Percentiles rank a stretch among this genome's conserved stretches.
These are phyloP conservation scores for Dromaius novaehollandiae DNA, from an alignment of 2,113 vertebrate species.

Conservation along the genomic window DNA sequence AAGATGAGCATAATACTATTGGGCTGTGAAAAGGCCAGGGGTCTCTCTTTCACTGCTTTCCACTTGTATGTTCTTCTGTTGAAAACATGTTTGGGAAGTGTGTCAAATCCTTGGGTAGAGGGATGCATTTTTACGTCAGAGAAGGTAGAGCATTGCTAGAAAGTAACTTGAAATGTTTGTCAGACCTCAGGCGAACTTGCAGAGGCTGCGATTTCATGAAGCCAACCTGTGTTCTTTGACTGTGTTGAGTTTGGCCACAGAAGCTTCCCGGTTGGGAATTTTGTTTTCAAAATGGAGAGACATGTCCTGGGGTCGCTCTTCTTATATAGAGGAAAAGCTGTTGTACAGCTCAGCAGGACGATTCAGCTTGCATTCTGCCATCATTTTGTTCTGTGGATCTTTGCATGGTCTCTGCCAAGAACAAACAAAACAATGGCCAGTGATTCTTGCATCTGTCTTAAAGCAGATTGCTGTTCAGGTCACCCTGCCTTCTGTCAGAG, in stretches of 20 bases:
- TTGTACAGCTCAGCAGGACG: not conserved
- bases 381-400: not conserved
- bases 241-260: not conserved
- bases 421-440: not conserved
- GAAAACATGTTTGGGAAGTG: not conserved
- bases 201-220: not conserved
- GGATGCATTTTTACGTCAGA: not conserved
- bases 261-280: not conserved
- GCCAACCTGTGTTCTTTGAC: not conserved
- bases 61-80: not conserved
- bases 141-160: rapidly evolving
- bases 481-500: not conserved
- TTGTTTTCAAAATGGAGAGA: not conserved
- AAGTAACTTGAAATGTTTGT: not conserved
- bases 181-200: not conserved
- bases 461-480: not conserved
- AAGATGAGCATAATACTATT: rapidly evolving
- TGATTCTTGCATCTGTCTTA: not conserved
- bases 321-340: not conserved
- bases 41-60: rapidly evolving
- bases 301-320: not conserved
- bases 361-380: rapidly evolving
- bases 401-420: not conserved
- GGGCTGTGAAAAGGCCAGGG: not conserved
- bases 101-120: not conserved